Percentiles rank a stretch among this genome's conserved stretches.
phyloP scores from a whole-genome alignment of 2,113 vertebrate genomes.

The Charadrius vociferus region DNA sequence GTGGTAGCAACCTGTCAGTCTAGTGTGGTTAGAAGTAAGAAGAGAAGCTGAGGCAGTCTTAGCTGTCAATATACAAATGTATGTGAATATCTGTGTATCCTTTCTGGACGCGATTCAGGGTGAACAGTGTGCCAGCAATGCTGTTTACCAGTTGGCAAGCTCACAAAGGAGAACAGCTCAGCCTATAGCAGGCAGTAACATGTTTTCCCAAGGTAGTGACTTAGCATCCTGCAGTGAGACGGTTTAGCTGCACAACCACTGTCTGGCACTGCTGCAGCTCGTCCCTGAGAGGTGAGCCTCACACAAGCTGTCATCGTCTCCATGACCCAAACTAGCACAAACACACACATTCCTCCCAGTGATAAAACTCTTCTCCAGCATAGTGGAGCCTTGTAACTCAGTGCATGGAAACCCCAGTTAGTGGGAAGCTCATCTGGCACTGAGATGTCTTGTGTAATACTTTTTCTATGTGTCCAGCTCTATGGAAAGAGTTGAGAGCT shows the following conservation, averaged over 20 bases:
- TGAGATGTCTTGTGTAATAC: background rate
- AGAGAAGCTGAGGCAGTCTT: background rate
- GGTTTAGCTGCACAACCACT: background rate
- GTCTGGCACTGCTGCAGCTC: background rate
- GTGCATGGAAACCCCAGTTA: background rate
- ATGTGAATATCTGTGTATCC: background rate
- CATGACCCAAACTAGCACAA: background rate
- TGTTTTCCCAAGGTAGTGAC: background rate
- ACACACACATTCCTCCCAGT: background rate
- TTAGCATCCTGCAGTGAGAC: background rate
- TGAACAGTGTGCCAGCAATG: background rate
- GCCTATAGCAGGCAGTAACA: background rate
- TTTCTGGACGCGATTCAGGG: background rate
- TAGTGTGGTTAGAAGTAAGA: background rate
- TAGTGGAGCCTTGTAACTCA: background rate
- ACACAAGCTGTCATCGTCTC: background rate
- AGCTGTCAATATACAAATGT: rapidly evolving
- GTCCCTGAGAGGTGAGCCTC: too few relatives aligned
- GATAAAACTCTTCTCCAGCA: background rate
- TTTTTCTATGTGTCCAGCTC: background rate
- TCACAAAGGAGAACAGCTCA: background rate
- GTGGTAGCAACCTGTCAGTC: background rate
- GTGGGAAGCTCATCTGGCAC: background rate
- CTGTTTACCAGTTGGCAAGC: background rate
- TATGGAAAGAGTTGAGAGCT: background rate